Base-by-base conservation (phyloP, 1,140 invertebrate genomes). In the Drosophila orosa region DNA sequence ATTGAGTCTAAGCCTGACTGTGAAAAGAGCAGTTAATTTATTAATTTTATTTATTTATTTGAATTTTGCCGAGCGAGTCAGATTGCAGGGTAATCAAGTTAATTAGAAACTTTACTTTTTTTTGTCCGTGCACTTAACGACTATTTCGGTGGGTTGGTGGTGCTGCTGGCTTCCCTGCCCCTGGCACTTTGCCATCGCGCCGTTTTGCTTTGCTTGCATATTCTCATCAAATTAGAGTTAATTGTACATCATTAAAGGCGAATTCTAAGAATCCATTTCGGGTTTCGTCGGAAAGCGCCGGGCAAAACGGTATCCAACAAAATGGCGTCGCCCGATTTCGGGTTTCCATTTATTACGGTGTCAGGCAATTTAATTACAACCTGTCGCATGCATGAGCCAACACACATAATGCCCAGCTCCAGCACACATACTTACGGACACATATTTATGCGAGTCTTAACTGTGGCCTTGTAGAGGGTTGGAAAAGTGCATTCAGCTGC, bases 221-320 rank as follows among this genome's bases (percentile, higher is more conserved):
- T 87, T 87, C 76, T 74, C 74, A 63, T 80, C 61, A 89, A 87
- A 87, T 87, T 87, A 84, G 63, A 89, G 72, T 89, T 87, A 87
- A 87, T 87, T 87, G 84, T 74, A 77, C 84, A 77, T 89, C 76
- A 89, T 87, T 87, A 87, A 80, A 89, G 72, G 65, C 57, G 44
- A 80, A 87, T 87, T 89, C 83, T 66, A 58, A 48, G 83, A 89
- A 87, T 78, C 87, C 82, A 79, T 87, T 84, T 80, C 22, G 73
- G 58, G 68, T 78, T 84, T 89, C 61, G 56, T 58, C 45, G 73
- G 62, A 83, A 76, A 47, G 45, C 24, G 39, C 25, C 48, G 27
- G 45, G 54, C 58, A 47, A 39, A 45, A 47, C 42, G 42, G 55
- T 62, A 63, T 56, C 39, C 55, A 71, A 86, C 83, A 86, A 86